phyloP scores from a whole-genome alignment of 2,113 vertebrate genomes.

The Microcebus murinus region DNA sequence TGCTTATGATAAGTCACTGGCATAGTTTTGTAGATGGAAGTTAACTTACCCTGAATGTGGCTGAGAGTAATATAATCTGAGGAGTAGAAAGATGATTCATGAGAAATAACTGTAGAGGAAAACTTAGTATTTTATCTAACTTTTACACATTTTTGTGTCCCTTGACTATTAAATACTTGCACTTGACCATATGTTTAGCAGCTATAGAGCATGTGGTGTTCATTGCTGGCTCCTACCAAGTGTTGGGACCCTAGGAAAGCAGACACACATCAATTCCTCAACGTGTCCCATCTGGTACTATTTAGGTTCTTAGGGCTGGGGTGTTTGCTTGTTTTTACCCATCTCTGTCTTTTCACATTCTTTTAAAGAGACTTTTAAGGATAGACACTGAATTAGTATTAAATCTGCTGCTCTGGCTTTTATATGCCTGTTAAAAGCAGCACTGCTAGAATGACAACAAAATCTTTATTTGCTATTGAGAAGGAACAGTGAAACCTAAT shows the following conservation, averaged over 20 bases:
- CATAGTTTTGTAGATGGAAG: conserved; percentile 41
- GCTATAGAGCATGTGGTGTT: conserved; percentile 52
- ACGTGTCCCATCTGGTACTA: conserved; percentile 79
- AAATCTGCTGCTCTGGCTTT: conserved; percentile 81
- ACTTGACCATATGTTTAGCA: conserved; percentile 10
- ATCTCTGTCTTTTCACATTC: conserved; percentile 83
- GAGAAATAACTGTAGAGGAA: conserved; percentile 55
- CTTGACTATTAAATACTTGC: conserved; percentile 59
- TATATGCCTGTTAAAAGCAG: conserved; percentile 82
- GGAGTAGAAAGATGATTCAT: background rate
- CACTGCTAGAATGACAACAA: conserved; percentile 75
- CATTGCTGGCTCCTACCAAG: conserved; percentile 76
- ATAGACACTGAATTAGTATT: conserved; percentile 74
- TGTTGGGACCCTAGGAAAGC: conserved; percentile 82
- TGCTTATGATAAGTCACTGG: conserved; percentile 36
- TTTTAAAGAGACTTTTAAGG: conserved; percentile 82
- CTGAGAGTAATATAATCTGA: conserved; percentile 1
- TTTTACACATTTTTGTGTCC: conserved; percentile 39
- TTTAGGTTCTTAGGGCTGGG: conserved; percentile 74
- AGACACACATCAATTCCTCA: conserved; percentile 78
- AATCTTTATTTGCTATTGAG: conserved; percentile 78
- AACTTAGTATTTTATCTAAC: conserved; percentile 52
- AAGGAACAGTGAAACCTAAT: conserved; percentile 77
- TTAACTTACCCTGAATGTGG: background rate
- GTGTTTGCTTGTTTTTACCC: conserved; percentile 52